Evolutionary conservation across 2,113 vertebrate genomes (phyloP).

Genomic region (Fregetta grallaria): DNA sequence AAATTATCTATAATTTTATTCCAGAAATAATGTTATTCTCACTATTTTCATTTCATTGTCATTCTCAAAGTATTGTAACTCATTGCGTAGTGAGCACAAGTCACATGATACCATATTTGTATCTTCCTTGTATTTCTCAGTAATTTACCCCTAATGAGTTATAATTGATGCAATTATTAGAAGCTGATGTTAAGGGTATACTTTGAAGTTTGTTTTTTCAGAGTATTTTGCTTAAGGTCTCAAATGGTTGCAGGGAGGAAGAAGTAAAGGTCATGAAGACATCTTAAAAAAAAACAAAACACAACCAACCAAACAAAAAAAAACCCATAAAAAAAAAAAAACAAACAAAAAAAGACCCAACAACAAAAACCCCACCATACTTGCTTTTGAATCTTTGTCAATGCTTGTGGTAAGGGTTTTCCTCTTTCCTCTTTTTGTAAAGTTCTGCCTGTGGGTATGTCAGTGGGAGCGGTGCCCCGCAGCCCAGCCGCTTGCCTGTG

Average conservation of each 20-base stretch:
- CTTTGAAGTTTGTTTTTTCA: neutral
- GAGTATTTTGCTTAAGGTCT: neutral
- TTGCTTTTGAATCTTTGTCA: neutral
- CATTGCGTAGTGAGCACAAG: neutral
- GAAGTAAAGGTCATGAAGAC: neutral
- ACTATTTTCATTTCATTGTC: neutral
- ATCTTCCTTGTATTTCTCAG: neutral
- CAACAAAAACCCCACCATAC: too few relatives aligned
- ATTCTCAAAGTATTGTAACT: neutral
- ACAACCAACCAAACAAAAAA: too few relatives aligned
- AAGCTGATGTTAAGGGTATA: neutral
- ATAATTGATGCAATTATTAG: neutral
- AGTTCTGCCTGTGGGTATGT: neutral
- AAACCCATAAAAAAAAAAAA: too few relatives aligned
- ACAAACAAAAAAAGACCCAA: too few relatives aligned
- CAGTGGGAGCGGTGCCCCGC: neutral
- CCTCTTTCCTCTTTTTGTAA: neutral
- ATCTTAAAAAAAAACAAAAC: neutral
- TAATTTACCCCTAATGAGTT: neutral
- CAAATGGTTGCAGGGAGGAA: neutral
- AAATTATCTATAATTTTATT: neutral
- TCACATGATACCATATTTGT: neutral
- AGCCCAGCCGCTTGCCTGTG: neutral
- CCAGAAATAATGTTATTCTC: neutral
- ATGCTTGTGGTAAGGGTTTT: neutral